phyloP scores from a whole-genome alignment of 2,113 vertebrate species.

The Heterotilapia buettikoferi region DNA sequence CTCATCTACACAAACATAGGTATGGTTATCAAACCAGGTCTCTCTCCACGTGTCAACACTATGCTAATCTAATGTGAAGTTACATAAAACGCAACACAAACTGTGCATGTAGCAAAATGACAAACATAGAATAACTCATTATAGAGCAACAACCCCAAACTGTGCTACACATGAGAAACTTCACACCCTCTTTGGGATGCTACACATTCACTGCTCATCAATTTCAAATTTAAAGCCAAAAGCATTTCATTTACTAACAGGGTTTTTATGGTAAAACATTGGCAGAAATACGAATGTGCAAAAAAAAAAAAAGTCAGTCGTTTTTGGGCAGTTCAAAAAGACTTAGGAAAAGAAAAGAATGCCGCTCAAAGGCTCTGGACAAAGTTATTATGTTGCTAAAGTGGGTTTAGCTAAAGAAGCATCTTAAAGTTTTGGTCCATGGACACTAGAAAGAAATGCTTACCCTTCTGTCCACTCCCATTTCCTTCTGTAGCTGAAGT shows the following conservation, averaged over 20 bases:
- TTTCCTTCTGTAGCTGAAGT: neutral
- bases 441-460: neutral
- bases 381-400: neutral
- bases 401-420: neutral
- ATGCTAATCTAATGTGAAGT: neutral
- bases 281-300: neutral
- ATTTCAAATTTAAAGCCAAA: neutral
- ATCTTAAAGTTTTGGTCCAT: neutral
- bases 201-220: neutral
- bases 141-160: neutral
- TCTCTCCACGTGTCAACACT: neutral
- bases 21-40: neutral
- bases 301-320: neutral
- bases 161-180: neutral
- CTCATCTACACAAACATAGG: neutral
- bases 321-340: neutral
- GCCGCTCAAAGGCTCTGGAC: neutral
- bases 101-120: neutral
- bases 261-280: neutral
- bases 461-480: neutral
- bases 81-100: neutral
- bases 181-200: neutral
- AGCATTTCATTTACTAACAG: neutral
- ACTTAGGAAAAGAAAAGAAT: neutral
- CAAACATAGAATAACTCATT: neutral